Base-by-base conservation (phyloP, 2,113 vertebrate genomes). In the Damaliscus lunatus region DNA sequence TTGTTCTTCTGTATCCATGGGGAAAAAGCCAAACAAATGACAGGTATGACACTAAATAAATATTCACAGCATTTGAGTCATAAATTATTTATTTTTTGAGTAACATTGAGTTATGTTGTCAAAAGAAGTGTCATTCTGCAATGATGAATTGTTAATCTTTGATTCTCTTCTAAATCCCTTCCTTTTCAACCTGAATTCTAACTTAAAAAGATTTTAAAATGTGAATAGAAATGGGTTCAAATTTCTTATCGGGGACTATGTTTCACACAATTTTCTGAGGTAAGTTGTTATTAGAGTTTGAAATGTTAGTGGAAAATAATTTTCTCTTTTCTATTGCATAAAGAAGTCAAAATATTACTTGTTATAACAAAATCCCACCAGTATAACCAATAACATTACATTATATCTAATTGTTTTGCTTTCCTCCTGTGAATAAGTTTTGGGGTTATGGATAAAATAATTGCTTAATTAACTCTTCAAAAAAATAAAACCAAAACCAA, bases 1-100 rank as follows among this genome's bases (percentile, higher is more conserved):
- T 82, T 84, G 48, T 90, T 96, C 53, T 77, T 87, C 59, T 64
- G 36, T 81, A 31, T 74, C 57, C 46, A 19, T 74, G 57, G 48
- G 52, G n/a, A 6, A 64, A 83, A 93, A 89, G 55, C 74, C 52
- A 96, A 94, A 94, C 64, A 96, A 95, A 95, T 97, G 92, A 94
- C 83, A 93, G 62, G 59, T 90, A 85, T 80, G 94, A 77, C 95
- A 92, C 23, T 80, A 90, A 96, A 93, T 96, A 97, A 97, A 96
- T 87, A 96, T 86, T 96, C 74, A 94, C 55, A 87, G 40, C 85
- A 91, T 95, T 97, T 96, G 96, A 98, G 93, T 96, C 80, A 84
- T 95, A 97, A 96, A 97, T 98, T 74, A 95, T 95, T 96, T 96
- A 96, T 83, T 96, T 96, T 67, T 67, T 81, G 46, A 97, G 89